phyloP scores from a whole-genome alignment of 2,888 invertebrate genomes.

The Drosophila incognita region DNA sequence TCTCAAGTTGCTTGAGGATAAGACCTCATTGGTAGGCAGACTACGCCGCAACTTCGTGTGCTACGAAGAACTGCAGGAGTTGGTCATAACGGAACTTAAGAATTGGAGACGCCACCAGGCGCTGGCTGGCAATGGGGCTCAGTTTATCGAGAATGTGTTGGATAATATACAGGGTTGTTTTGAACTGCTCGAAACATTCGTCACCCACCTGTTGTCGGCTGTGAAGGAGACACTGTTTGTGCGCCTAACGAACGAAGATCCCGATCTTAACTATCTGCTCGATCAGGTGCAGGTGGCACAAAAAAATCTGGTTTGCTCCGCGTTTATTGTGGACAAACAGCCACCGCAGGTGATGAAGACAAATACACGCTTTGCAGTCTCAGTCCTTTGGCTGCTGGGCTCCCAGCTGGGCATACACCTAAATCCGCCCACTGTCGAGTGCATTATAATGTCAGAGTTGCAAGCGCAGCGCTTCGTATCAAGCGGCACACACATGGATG shows the following conservation, averaged over 20 bases:
- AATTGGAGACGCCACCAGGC: conserved; percentile 98
- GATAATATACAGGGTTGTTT: conserved; percentile 96
- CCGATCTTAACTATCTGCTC: conserved; percentile 70
- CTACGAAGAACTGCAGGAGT: conserved; percentile 89
- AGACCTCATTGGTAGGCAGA: conserved; percentile 55
- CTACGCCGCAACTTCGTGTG: conserved; percentile 70
- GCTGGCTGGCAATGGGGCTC: conserved; percentile 95
- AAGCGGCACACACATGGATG: conserved; percentile 82
- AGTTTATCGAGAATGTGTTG: conserved; percentile 91
- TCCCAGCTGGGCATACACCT: conserved; percentile 97
- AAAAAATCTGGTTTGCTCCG: conserved; percentile 82
- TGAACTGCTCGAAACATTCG: conserved; percentile 82
- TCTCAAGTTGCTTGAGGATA: conserved; percentile 54
- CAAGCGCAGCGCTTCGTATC: conserved; percentile 90
- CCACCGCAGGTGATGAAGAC: conserved; percentile 99
- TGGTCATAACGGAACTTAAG: conserved; percentile 94
- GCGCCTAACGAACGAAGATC: conserved; percentile 62
- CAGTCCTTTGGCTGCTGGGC: conserved; percentile 95
- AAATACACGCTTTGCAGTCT: conserved; percentile 97
- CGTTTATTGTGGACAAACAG: conserved; percentile 98
- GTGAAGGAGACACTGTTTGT: conserved; percentile 65
- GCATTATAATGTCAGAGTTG: conserved; percentile 85
- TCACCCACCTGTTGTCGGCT: conserved; percentile 59
- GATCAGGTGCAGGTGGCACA: conserved; percentile 75
- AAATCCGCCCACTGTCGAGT: conserved; percentile 94